Conservation (phyloP, 2,797 vertebrate genomes). For the Betta splendens region DNA sequence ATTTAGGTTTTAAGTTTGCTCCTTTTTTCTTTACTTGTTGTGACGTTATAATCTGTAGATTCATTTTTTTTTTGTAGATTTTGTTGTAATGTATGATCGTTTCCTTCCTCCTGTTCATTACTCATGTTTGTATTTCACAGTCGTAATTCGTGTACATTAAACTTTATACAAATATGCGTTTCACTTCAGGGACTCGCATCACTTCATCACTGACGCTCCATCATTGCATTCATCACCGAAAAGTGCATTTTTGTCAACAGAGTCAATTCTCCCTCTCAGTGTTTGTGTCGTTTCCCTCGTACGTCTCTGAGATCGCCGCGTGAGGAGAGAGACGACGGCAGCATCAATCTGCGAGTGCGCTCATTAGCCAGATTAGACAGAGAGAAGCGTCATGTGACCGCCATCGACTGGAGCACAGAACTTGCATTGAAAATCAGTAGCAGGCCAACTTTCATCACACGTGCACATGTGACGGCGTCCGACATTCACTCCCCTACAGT, state of each 20-base stretch:
- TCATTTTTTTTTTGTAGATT: conserved; percentile 8
- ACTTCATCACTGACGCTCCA: not conserved
- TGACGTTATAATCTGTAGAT: conserved; percentile 17
- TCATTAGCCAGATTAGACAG: conserved; percentile 8
- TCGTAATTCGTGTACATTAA: conserved; percentile 68
- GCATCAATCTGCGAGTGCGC: conserved; percentile 15
- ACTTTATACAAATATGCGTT: conserved; percentile 59
- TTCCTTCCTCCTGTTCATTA: conserved; percentile 23
- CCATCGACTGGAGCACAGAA: conserved; percentile 26
- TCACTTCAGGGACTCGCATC: conserved; percentile 1
- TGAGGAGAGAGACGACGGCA: not conserved
- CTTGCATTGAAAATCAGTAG: conserved; percentile 67
- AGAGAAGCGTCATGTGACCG: conserved; percentile 25
- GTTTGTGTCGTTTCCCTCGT: not conserved
- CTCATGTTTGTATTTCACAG: conserved; percentile 43
- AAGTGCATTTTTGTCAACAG: not conserved
- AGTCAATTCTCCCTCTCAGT: not conserved
- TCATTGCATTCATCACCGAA: conserved; percentile 1
- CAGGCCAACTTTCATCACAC: conserved; percentile 46
- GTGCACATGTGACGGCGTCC: conserved; percentile 27
- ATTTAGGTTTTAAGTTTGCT: conserved; percentile 11
- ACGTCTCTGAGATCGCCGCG: not conserved
- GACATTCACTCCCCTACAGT: conserved; percentile 11
- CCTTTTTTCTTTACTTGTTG: conserved; percentile 12
- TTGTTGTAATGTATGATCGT: conserved; percentile 15